Evolutionary conservation across 2,113 vertebrate species (phyloP).

Genomic region (Phaethon lepturus): DNA sequence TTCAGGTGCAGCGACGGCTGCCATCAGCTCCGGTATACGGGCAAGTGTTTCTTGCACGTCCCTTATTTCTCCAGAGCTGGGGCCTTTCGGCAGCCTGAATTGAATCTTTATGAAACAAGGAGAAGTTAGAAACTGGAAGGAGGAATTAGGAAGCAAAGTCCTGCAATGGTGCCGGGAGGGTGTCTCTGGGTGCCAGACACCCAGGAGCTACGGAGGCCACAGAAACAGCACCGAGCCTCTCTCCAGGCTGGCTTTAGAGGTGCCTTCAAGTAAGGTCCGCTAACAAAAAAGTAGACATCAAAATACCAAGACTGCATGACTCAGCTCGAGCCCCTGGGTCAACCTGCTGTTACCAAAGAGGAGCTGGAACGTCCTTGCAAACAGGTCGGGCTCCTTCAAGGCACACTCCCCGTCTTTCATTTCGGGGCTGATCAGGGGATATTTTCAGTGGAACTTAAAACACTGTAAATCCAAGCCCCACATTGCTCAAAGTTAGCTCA

Average conservation of each 20-base stretch:
- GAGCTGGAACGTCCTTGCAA: neutral
- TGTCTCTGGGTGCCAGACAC: neutral
- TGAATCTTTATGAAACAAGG: neutral
- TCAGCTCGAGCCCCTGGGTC: neutral
- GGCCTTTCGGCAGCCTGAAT: accelerated
- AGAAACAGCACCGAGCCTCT: neutral
- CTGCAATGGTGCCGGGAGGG: neutral
- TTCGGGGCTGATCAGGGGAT: neutral
- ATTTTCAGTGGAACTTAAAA: constrained; percentile 14
- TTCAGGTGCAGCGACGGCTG: neutral
- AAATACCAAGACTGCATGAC: neutral
- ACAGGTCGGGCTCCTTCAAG: neutral
- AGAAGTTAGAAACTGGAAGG: neutral
- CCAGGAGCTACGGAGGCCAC: neutral
- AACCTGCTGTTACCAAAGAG: neutral
- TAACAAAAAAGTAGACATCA: neutral
- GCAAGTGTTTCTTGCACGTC: neutral
- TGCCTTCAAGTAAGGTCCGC: neutral
- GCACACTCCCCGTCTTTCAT: neutral
- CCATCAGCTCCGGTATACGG: neutral
- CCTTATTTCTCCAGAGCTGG: neutral
- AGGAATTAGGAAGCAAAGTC: neutral
- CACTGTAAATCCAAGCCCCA: neutral
- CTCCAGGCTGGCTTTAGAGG: neutral
- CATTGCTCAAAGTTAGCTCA: neutral